Conservation (phyloP, 2,888 invertebrate genomes). For the Chloromyia formosa region DNA sequence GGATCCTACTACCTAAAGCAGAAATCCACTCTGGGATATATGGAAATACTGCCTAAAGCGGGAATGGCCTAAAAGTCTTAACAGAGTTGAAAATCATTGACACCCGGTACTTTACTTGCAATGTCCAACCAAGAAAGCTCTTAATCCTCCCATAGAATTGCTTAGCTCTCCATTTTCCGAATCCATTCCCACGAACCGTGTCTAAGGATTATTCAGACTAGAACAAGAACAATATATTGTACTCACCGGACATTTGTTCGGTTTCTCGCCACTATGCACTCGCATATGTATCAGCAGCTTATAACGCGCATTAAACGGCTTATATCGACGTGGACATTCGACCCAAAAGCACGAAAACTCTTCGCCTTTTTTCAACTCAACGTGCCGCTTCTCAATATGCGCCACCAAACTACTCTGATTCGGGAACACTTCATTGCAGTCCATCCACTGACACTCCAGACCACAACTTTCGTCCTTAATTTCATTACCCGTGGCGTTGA, state of each 20-base stretch:
- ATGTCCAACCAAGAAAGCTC: too few species aligned
- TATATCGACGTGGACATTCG: slow-evolving; percentile 86
- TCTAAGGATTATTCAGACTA: too few species aligned
- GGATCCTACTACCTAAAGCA: too few species aligned
- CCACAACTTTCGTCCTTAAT: slow-evolving; percentile 27
- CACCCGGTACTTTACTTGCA: too few species aligned
- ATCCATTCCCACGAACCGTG: too few species aligned
- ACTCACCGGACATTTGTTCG: slow-evolving; percentile 96
- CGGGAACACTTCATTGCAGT: slow-evolving; percentile 81
- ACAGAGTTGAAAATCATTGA: too few species aligned
- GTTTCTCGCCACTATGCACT: slow-evolving; percentile 97
- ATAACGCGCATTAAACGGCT: slow-evolving; percentile 97
- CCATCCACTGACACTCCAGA: slow-evolving; percentile 81
- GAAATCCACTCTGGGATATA: too few species aligned
- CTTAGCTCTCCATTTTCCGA: too few species aligned
- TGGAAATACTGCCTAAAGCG: too few species aligned
- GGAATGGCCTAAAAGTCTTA: too few species aligned
- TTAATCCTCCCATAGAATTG: too few species aligned
- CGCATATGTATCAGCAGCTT: slow-evolving; percentile 97
- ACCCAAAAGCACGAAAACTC: slow-evolving; percentile 95
- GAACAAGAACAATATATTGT: too few species aligned
- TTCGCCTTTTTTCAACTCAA: slow-evolving; percentile 85
- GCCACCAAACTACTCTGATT: slow-evolving; percentile 82
- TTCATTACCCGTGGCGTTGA: neutral
- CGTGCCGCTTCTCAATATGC: slow-evolving; percentile 87